Base-by-base conservation (phyloP, 2,113 vertebrate species). In the Crotalus tigris region DNA sequence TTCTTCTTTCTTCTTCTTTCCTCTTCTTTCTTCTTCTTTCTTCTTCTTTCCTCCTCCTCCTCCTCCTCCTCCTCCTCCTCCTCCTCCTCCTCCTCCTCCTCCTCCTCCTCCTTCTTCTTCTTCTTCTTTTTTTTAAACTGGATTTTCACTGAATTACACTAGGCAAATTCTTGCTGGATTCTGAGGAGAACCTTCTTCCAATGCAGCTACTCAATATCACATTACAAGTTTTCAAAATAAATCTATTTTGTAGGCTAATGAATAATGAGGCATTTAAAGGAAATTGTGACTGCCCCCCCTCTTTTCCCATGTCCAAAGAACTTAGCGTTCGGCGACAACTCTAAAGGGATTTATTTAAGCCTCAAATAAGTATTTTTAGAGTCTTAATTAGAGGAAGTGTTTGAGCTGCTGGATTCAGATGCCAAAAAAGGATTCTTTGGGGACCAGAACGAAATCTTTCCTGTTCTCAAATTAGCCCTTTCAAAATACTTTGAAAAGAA, bases 311-410 rank as follows among this genome's bases (percentile, higher is more conserved):
- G 95, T 89, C 93, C 88, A 87, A 75, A 95, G 75, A 96, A 96
- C 33, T 94, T 75, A 95, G 94, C 51, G 94, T 95, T 97, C 92
- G 94, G 57, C 90, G 96, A 95, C 95, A 97, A 94, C 57, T 96
- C 97, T 96, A 93, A 94, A 55, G 95, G 96, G 96, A 97, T 97
- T 96, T 97, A 94, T 97, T 96, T 97, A 97, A 97, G 95, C 96
- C 93, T 95, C 90, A 96, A 97, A 93, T 94, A 96, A 94, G 90
- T 96, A 90, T 95, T 97, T 96, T 90, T 96, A 96, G 91, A 93
- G 91, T 94, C 95, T 95, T 96, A 96, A 94, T 94, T 95, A 96
- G 75, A 97, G 91, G 93, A 97, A 96, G 94, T 95, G 93, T 92
- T 97, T 96, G 95, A 96, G 90, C 51, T 95, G 90, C 61, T 96